Base-by-base conservation (phyloP, 1,140 invertebrate species). In the Ceratina calcarata region DNA sequence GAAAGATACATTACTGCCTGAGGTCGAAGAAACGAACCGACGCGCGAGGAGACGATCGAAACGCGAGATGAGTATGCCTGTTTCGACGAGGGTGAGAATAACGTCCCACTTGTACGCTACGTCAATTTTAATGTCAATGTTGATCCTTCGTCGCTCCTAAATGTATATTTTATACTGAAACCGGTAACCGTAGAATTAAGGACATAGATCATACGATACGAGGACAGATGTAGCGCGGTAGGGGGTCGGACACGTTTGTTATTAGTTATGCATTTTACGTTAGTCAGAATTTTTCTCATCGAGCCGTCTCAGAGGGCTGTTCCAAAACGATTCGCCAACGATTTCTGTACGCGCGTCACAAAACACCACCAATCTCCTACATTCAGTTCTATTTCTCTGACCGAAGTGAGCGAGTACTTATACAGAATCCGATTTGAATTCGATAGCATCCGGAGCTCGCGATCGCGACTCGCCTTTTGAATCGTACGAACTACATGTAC, bases 91-190 rank as follows among this genome's bases (percentile, higher is more conserved):
- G 58, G 58, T 83, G 61, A 87, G 80, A 86, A 86, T 84, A 87
- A 87, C 78, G 86, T 88, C 81, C 82, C 74, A 84, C 77, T 85
- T 84, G 78, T 84, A 87, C 77, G 86, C 80, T 82, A 87, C 82
- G 86, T 88, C 87, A 88, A 88, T 88, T 88, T 88, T 70, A 77
- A 87, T 87, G 87, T 88, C 85, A 88, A 87, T 88, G 87, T 87
- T 86, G 22, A 70, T 86, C 71, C 76, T 86, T 86, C 83, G 77
- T 87, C 83, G 74, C 79, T 86, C 86, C 53, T 87, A 84, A 84
- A 76, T 87, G 73, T 80, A 87, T 75, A 87, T 88, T 88, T 88
- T 88, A 80, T 88, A 88, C 86, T 83, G 87, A 88, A 75, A 85
- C 80, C 85, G 82, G 65, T 87, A 87, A 75, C 15, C 24, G 60